Percentiles rank a stretch among this genome's conserved stretches.
These are phyloP conservation scores for Luidia sarsii DNA, from an alignment of 53 echinoderm and acorn worm species.

Conservation along the genomic window DNA sequence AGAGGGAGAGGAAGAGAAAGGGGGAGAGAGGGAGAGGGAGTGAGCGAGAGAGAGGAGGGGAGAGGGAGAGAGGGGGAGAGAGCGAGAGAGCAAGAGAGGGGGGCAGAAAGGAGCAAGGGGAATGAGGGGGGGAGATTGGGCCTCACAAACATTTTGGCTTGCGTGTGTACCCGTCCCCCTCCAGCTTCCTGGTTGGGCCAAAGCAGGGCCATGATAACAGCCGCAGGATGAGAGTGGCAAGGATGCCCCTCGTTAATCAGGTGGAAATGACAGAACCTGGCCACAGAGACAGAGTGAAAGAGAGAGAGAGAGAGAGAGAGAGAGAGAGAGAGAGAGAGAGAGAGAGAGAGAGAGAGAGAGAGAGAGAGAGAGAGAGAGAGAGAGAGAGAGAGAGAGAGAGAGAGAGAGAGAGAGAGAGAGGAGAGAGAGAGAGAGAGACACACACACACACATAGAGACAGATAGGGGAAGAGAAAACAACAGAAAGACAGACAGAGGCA, in stretches of 20 bases:
- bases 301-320: neutral
- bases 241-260: conserved; percentile 54
- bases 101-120: conserved; percentile 1
- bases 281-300: neutral
- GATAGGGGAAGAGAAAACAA: too few species aligned
- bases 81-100: too few species aligned
- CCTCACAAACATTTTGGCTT: conserved; percentile 29
- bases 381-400: too few species aligned
- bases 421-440: too few species aligned
- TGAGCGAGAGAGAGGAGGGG: too few species aligned
- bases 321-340: too few species aligned
- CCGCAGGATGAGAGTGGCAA: conserved; percentile 42
- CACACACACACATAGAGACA: too few species aligned
- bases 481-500: too few species aligned
- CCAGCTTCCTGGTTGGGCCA: conserved; percentile 31
- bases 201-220: conserved; percentile 46
- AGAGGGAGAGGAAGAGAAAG: too few species aligned
- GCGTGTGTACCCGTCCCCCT: conserved; percentile 35
- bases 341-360: neutral
- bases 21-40: too few species aligned
- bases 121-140: neutral
- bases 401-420: neutral
- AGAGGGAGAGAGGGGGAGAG: too few species aligned
- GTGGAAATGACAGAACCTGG: conserved; percentile 49
- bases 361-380: neutral